Evolutionary conservation across 2,113 vertebrate genomes (phyloP).

Genomic region (Bubo blakistoni): DNA sequence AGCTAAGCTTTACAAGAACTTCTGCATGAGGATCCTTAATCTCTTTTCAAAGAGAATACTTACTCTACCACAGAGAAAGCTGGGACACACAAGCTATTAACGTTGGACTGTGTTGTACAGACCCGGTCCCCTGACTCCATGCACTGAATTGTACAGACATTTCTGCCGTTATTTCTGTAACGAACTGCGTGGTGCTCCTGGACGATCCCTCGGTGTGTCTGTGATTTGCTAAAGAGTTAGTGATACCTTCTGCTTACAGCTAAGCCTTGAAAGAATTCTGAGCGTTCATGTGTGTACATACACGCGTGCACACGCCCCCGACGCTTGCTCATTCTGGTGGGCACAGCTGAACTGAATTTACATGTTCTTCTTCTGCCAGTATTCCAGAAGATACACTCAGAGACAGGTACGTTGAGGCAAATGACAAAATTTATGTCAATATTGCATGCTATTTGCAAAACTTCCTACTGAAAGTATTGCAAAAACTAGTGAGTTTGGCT

Average conservation of each 20-base stretch:
- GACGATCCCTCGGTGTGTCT: not conserved
- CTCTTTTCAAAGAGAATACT: not conserved
- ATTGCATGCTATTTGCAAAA: not conserved
- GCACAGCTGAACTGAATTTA: not conserved
- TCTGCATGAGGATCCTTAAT: not conserved
- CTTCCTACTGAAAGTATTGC: not conserved
- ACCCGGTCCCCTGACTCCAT: not conserved
- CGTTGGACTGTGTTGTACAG: not conserved
- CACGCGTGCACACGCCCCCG: accelerated
- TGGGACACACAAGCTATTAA: not conserved
- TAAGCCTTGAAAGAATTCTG: not conserved
- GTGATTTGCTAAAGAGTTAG: not conserved
- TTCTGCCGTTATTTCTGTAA: not conserved
- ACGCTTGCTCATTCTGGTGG: not conserved
- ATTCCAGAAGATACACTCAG: not conserved
- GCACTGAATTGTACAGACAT: not conserved
- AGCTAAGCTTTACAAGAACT: not conserved
- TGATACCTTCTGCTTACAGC: not conserved
- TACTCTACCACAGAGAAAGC: not conserved
- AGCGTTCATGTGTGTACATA: not conserved
- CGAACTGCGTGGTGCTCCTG: not conserved
- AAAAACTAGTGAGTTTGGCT: not conserved
- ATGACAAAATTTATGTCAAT: not conserved
- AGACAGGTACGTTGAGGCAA: not conserved
- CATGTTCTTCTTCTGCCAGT: not conserved